Evolutionary conservation across 2,888 invertebrate species (phyloP), one percentile per base, ranked within the genome.

Genomic region (Xanthia togata): DNA sequence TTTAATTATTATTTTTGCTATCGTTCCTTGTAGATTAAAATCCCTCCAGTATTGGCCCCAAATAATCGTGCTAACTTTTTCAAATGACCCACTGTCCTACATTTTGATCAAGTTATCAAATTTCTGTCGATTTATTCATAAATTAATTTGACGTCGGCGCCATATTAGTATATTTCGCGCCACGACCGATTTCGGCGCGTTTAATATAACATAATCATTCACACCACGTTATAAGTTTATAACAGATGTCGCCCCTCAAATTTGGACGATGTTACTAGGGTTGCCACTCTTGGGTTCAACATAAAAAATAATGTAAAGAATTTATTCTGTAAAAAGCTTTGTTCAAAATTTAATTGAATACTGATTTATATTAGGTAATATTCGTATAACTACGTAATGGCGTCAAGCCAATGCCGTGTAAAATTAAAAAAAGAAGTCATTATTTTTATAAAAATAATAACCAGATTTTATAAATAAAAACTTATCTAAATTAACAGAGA

Each of bases 91-190:
- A 80, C 57, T 80, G 67, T 47, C 57, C 70, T 35, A 73, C 9
- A 78, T 67, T 73, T 62, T 41, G 41, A 68, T 41, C 14, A 71
- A 63, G 35, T 53, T 70, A 64, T 78, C 55, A 63, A 78, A 78
- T 64, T 64, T 73, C 35, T 41, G 63, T 12, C 63, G 70, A 81
- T 78, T 68, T 82, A 82, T 69, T 73, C 83, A 73, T 77, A 70
- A 53, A 68, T 68, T 67, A 77, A 76, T 71, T 79, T 73, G 89
- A 83, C 88, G 87, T 88, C 89, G 90, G 79, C 88, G 88, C 91
- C 90, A 89, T 89, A 85, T 89, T 80, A 80, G 85, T 83, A 79
- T 79, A 84, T 88, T 87, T 90, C 89, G 88, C 89, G 88, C 86
- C 83, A 75, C 68, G 76, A 80, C 79, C 83, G 88, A 88, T 90